phyloP scores from a whole-genome alignment of 2,113 vertebrate species.

The Tenrec ecaudatus region DNA sequence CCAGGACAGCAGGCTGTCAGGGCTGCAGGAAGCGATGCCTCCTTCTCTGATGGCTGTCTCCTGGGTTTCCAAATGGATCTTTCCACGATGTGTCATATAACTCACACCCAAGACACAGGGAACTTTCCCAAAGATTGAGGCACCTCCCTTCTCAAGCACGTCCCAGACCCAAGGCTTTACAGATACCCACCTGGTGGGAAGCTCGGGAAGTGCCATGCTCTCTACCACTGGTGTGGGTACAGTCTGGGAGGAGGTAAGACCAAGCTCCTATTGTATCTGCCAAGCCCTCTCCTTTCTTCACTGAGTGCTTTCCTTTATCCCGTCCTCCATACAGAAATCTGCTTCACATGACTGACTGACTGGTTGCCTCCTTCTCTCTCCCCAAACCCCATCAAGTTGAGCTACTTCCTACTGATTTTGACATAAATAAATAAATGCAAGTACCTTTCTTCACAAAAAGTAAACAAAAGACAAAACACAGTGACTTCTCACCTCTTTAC shows the following conservation, averaged over 20 bases:
- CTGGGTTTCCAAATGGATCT: conserved; percentile 38
- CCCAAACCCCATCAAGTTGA: background rate
- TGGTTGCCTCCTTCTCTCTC: background rate
- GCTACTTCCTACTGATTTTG: background rate
- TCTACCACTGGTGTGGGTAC: too few relatives aligned
- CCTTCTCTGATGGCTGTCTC: background rate
- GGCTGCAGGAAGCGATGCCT: background rate
- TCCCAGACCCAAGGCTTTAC: background rate
- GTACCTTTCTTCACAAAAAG: background rate
- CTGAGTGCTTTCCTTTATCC: background rate
- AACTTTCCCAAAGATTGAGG: background rate
- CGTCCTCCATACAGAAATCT: conserved; percentile 18
- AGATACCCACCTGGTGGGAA: too few relatives aligned
- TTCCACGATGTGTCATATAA: conserved; percentile 1
- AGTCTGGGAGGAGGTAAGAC: too few relatives aligned
- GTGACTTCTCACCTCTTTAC: background rate
- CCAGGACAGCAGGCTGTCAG: background rate
- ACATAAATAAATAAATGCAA: background rate
- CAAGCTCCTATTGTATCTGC: background rate
- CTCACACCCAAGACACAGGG: background rate
- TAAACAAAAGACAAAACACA: background rate
- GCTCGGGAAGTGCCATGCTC: too few relatives aligned
- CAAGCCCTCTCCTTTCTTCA: background rate
- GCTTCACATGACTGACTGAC: background rate
- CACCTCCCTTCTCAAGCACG: background rate